Conservation (phyloP, 2,797 vertebrate species). For the Phaenicophaeus curvirostris region DNA sequence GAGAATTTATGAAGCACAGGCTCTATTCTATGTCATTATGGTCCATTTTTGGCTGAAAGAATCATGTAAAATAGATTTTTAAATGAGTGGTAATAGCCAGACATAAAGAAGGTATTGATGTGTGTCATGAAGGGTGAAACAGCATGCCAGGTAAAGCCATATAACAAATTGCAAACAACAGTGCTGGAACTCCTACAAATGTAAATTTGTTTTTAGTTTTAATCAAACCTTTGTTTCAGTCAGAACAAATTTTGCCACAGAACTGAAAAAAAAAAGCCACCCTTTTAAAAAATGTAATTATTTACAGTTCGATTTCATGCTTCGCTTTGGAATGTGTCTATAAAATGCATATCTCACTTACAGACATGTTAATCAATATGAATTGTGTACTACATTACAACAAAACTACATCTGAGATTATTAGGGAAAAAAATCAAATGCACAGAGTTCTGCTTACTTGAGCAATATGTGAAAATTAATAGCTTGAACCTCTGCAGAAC, state of each 20-base stretch:
- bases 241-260: slow-evolving; percentile 34
- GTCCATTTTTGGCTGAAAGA: slow-evolving; percentile 83
- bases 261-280: not conserved
- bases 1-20: slow-evolving; percentile 83
- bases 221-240: slow-evolving; percentile 73
- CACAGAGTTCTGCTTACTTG: slow-evolving; percentile 77
- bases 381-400: slow-evolving; percentile 77
- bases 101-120: slow-evolving; percentile 85
- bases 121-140: slow-evolving; percentile 84
- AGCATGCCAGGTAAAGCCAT: slow-evolving; percentile 78
- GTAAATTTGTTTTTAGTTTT: slow-evolving; percentile 77
- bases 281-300: slow-evolving; percentile 64
- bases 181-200: slow-evolving; percentile 68
- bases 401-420: slow-evolving; percentile 74
- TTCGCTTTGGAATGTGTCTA: slow-evolving; percentile 72
- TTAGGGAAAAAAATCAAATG: slow-evolving; percentile 73
- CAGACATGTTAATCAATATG: slow-evolving; percentile 77
- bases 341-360: slow-evolving; percentile 70
- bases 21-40: slow-evolving; percentile 81
- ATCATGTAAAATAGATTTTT: slow-evolving; percentile 89
- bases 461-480: slow-evolving; percentile 77
- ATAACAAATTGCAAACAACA: slow-evolving; percentile 80
- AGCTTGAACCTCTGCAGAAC: slow-evolving; percentile 54
- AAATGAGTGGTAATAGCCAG: slow-evolving; percentile 86
- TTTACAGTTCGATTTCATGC: slow-evolving; percentile 75